Evolutionary conservation across 2,888 invertebrate genomes (phyloP), one percentile per base, ranked within the genome.

Genomic region (Melipona beecheii): DNA sequence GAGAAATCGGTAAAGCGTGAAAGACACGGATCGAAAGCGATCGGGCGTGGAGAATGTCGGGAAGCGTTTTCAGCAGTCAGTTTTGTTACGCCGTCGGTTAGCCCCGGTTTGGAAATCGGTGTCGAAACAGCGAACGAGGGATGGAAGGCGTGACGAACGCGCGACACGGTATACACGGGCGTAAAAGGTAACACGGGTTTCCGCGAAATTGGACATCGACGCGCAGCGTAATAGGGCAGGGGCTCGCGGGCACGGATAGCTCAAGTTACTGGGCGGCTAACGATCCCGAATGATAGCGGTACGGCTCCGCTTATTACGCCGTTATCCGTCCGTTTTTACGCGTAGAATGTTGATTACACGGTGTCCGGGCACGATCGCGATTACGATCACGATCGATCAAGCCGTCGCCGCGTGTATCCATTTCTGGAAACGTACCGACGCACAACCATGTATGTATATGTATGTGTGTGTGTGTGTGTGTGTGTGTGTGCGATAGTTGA

Each of bases 191-290:
- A 72, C 69, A 81, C 83, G 66, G 71, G 49, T 66, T 58, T 54
- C 60, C 82, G 78, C 77, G 77, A 75, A 79, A 83, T 83, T 83
- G 76, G 76, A 83, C 83, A 83, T 83, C 69, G 72, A 60, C 76
- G 76, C 43, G 49, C 6, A 52, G 82, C 52, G 83, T 82, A 82
- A 82, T 56, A 66, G 70, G 19, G 60, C 78, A 17, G 71, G 27
- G 60, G 60, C 58, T 60, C 69, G 72, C 76, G 70, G 43, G 72
- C 62, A 62, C 71, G 56, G 73, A 73, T 77, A 66, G 76, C 62
- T 69, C 76, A 62, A 83, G 71, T 81, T 81, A 68, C 68, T 54
- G 27, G 36, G n/a, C 52, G 60, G 71, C 19, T 75, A 83, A 83
- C 76, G 75, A 83, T 83, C 19, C 62, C 68, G 69, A 73, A 83